Base-by-base conservation (phyloP, 2,888 invertebrate genomes). In the Athalia cordata region DNA sequence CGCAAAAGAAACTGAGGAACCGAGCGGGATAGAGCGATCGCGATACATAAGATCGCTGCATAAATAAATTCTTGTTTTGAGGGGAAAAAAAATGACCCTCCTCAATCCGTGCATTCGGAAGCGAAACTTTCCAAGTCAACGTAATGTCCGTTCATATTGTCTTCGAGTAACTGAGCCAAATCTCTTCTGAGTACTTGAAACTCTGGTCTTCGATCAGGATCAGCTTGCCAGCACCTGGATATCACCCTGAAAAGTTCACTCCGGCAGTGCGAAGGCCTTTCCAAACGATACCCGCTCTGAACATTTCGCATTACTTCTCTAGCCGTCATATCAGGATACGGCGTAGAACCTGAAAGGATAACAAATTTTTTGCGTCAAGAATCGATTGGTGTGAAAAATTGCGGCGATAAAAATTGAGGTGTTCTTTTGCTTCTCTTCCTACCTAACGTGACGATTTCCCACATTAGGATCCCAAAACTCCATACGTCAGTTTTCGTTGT, bases 361-460 rank as follows among this genome's bases (percentile, higher is more conserved):
- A 76, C n/a, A 64, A 15, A 50, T 1, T 13, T 4, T 13, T 6
- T 3, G 43, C 5, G 7, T 66, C 15, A 13, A 15, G 11, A 11
- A 76, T 13, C 13, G n/a, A 6, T 15, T 55, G 29, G 29, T 47
- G 11, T 11, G 5, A 29, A 9, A 76, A 29, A 29, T 29, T 29
- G 29, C 2, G 29, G 29, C 2, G 29, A 29, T 29, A 29, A 55
- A 55, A 55, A 55, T 55, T 55, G 55, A 55, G 29, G 29, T 29
- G 0, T 29, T 7, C 43, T 8, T 61, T 8, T 11, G 61, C 0
- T 2, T 6, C 13, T 13, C 9, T 65, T 70, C 85, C 81, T 84
- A 95, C 96, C 96, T 83, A 96, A 92, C 7, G 96, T 96, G 61
- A 96, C 95, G 80, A 96, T 96, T 91, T 97, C 96, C 96, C 96